A percentile compares a stretch with the other conserved stretches of the same genome.
These are phyloP conservation scores for Paelopatides confundens DNA, from an alignment of 53 echinoderm and acorn worm genomes.

Conservation along the genomic window DNA sequence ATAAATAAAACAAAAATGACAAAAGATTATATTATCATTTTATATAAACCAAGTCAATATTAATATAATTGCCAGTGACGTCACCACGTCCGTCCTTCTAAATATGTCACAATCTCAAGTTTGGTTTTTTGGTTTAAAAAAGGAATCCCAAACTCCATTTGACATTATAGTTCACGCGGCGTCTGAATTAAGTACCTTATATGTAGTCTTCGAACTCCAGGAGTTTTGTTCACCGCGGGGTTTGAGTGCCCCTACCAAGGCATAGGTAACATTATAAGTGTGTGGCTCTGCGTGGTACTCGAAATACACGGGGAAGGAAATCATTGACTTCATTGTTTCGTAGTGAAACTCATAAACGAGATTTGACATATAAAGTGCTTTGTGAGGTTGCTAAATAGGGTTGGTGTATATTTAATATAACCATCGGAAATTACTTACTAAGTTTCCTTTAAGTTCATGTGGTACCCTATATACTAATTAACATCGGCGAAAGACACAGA, in stretches of 20 bases:
- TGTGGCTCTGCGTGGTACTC: conserved; percentile 1
- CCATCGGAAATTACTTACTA: conserved; percentile 16
- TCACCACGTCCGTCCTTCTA: conserved; percentile 5
- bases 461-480: conserved; percentile 24
- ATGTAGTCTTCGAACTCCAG: conserved; percentile 36
- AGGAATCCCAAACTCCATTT: background rate
- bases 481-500: background rate
- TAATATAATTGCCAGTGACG: background rate
- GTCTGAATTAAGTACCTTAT: background rate
- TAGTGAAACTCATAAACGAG: background rate
- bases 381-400: background rate
- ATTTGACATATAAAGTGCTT: conserved; percentile 29
- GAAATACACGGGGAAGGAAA: background rate
- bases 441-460: conserved; percentile 24
- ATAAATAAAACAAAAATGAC: no score
- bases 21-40: background rate
- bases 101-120: conserved; percentile 17
- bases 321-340: background rate
- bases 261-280: conserved; percentile 42
- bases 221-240: conserved; percentile 27
- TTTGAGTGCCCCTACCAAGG: background rate
- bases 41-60: background rate
- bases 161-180: conserved; percentile 8
- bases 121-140: background rate
- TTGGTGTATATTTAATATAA: conserved; percentile 31